Conservation (phyloP, 1,140 invertebrate genomes). For the Leptopilina clavipes region DNA sequence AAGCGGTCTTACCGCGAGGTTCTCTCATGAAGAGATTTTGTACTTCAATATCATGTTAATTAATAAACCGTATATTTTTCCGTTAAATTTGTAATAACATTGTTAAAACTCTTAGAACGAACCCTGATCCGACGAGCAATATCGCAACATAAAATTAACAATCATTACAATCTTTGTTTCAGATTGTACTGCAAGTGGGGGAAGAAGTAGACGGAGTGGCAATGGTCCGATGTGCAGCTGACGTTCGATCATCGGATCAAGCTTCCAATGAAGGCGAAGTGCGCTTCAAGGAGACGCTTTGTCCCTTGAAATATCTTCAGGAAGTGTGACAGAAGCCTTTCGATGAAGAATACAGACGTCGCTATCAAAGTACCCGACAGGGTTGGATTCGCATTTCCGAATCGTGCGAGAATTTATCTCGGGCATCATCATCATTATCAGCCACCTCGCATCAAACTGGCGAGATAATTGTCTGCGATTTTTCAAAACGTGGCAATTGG, state of each 20-base stretch:
- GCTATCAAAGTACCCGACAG: not conserved
- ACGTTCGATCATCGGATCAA: conserved; percentile 85
- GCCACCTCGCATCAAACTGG: not conserved
- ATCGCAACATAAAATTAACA: too few relatives aligned
- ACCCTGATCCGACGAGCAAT: too few relatives aligned
- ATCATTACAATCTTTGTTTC: conserved; percentile 63
- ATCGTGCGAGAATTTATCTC: conserved; percentile 1
- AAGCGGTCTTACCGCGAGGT: too few relatives aligned
- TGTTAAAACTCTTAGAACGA: too few relatives aligned
- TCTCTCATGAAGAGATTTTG: too few relatives aligned
- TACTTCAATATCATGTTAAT: too few relatives aligned
- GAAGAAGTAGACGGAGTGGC: conserved; percentile 94
- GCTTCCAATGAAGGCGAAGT: conserved; percentile 86
- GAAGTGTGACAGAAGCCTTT: conserved; percentile 84
- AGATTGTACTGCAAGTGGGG: conserved; percentile 89
- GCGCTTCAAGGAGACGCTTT: conserved; percentile 76
- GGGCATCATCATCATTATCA: not conserved
- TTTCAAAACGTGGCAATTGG: conserved; percentile 26
- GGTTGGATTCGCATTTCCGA: conserved; percentile 10
- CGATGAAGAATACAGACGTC: not conserved
- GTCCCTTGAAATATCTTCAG: conserved; percentile 88
- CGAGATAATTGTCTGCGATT: conserved; percentile 26
- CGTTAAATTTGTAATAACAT: too few relatives aligned
- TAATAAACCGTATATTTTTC: too few relatives aligned
- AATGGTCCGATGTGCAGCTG: conserved; percentile 92